A percentile compares a stretch with the other conserved stretches of the same genome.
Conservation (phyloP, 2,113 vertebrate species). For the Petrocephalus microphthalmus region DNA sequence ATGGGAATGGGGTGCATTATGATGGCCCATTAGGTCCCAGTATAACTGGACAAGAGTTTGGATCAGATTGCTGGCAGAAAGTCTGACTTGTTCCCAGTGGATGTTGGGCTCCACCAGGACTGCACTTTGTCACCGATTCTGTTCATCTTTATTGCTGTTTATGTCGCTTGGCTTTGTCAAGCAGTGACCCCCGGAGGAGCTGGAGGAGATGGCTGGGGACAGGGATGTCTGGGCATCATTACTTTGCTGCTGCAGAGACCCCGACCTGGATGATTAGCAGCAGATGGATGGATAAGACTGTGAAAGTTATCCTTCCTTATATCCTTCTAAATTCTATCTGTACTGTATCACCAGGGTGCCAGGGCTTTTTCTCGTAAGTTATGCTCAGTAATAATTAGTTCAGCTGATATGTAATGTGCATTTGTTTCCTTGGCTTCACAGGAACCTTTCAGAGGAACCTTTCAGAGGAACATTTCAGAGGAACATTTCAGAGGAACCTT, state of each 20-base stretch:
- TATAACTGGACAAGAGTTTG: no score
- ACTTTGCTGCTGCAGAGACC: background rate
- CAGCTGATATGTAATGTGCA: background rate
- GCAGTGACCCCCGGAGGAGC: background rate
- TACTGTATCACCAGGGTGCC: background rate
- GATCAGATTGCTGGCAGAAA: no score
- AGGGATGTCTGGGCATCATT: background rate
- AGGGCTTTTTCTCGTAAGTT: background rate
- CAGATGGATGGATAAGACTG: background rate
- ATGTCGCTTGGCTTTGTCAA: background rate
- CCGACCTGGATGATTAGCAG: background rate
- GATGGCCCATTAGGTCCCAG: no score
- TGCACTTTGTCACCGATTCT: background rate
- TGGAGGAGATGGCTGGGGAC: background rate
- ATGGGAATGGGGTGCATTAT: no score
- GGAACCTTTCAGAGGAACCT: no score
- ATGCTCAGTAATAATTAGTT: background rate
- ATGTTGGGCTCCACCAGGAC: background rate
- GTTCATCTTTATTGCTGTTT: background rate
- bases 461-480: no score
- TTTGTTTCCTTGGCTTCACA: no score
- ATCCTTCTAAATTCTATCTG: no score
- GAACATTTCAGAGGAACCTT: no score
- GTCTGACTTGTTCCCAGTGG: no score
- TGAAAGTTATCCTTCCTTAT: background rate